Conservation (phyloP, 2,888 invertebrate species). For the Galeopsomyia nigrocyanea region DNA sequence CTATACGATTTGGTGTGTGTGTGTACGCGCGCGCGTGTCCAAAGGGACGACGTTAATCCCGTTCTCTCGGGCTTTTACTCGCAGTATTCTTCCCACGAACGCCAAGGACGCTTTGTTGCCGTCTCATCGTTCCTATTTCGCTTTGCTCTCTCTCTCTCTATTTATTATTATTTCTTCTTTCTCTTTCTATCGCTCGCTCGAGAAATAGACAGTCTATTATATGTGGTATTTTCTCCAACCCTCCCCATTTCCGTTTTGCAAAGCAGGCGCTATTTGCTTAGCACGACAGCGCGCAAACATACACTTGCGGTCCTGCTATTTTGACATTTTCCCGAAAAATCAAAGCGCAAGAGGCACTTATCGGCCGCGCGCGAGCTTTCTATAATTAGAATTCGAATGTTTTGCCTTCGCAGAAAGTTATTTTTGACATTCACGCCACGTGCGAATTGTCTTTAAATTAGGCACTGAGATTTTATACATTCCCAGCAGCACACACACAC, state of each 20-base stretch:
- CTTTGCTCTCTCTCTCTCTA: not conserved
- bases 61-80: constrained; percentile 47
- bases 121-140: constrained; percentile 40
- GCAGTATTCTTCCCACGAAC: constrained; percentile 38
- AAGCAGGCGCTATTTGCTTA: too few relatives aligned
- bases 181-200: constrained; percentile 17
- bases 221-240: not conserved
- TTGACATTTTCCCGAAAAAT: not conserved
- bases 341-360: not conserved
- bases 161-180: constrained; percentile 2
- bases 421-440: constrained; percentile 45
- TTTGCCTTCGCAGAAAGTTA: constrained; percentile 37
- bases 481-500: too few relatives aligned
- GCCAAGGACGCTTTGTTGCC: constrained; percentile 38
- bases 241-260: not conserved
- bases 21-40: too few relatives aligned
- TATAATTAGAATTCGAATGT: constrained; percentile 8
- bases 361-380: too few relatives aligned
- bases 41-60: constrained; percentile 39
- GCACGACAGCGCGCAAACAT: too few relatives aligned
- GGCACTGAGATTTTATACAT: constrained; percentile 14
- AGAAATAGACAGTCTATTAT: constrained; percentile 19
- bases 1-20: too few relatives aligned
- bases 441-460: constrained; percentile 44
- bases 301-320: not conserved